Base-by-base conservation (phyloP, 2,888 invertebrate genomes). In the Norana najaformis region DNA sequence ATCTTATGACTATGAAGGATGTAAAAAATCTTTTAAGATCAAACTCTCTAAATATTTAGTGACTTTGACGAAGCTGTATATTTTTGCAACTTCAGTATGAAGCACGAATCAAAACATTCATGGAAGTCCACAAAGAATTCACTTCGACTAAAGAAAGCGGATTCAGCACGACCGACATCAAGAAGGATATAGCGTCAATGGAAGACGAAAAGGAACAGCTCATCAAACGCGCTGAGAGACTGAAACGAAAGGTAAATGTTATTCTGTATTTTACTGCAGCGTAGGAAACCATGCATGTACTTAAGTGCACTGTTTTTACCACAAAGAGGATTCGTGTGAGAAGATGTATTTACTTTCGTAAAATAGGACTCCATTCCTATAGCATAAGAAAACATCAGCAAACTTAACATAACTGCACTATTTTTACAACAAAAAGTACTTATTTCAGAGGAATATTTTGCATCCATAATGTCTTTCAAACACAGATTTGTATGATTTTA, bases 171-270 rank as follows among this genome's bases (percentile, higher is more conserved):
- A 96, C 96, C 5, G 98, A 98, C 95, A 96, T 98, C 91, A 96
- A 97, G 92, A 96, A 97, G 92, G 98, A 98, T 94, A 96, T 98
- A 89, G 96, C 96, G 93, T 96, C 97, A 91, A 97, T 98, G 97
- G 97, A 97, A 92, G 96, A 97, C 90, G 98, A 98, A 94, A 96
- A 97, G 94, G 97, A 97, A 93, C 97, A 97, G 93, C 96, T 97
- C 94, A 92, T 94, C 92, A 96, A 96, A 93, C 96, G 96, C 94
- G 96, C 96, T 90, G 96, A 96, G 93, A 95, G 96, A 93, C 95
- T 96, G 85, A 95, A 96, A 91, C 94, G 95, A 92, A 96, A 96
- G 95, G 96, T 96, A 20, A 16, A 85, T n/a, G 47, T 47, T 8
- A 47, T 47, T 23, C n/a, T n/a, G n/a, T n/a, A n/a, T n/a, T n/a